phyloP scores from a whole-genome alignment of 2,888 invertebrate species.

The Dione juno region DNA sequence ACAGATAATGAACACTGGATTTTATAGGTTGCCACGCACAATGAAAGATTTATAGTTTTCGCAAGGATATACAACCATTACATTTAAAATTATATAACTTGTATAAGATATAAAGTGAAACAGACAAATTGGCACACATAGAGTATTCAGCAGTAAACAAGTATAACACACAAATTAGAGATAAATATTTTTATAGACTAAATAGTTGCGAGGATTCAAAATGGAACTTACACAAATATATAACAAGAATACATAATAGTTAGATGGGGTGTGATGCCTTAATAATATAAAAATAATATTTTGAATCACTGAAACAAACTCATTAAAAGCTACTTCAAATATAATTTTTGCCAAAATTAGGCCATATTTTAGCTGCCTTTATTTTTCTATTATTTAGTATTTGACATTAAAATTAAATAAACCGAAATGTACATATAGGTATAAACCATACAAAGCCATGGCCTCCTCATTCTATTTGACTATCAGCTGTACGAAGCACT shows the following conservation, averaged over 20 bases:
- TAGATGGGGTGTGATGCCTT: neutral
- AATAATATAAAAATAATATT: neutral
- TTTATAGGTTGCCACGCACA: slow-evolving; percentile 36
- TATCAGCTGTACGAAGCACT: slow-evolving; percentile 56
- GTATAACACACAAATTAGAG: neutral
- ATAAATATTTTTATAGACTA: slow-evolving; percentile 9
- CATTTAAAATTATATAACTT: slow-evolving; percentile 9
- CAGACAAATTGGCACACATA: slow-evolving; percentile 67
- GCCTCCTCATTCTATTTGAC: slow-evolving; percentile 66
- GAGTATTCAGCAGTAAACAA: slow-evolving; percentile 65
- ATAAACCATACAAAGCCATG: slow-evolving; percentile 50
- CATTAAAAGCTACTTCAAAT: neutral
- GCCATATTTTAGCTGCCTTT: neutral
- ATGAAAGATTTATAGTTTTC: slow-evolving; percentile 1
- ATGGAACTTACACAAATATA: neutral
- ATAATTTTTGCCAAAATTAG: slow-evolving; percentile 1
- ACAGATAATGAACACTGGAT: slow-evolving; percentile 68
- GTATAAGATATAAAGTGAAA: slow-evolving; percentile 50
- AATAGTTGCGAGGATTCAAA: slow-evolving; percentile 5
- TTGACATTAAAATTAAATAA: too few relatives aligned
- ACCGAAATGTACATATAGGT: too few relatives aligned
- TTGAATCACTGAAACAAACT: neutral
- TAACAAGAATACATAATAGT: neutral
- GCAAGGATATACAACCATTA: neutral
- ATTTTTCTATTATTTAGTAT: slow-evolving; percentile 10